A percentile compares a stretch with the other conserved stretches of the same genome.
Conservation (phyloP, 2,888 invertebrate species). For the Oligia fasciuncula region DNA sequence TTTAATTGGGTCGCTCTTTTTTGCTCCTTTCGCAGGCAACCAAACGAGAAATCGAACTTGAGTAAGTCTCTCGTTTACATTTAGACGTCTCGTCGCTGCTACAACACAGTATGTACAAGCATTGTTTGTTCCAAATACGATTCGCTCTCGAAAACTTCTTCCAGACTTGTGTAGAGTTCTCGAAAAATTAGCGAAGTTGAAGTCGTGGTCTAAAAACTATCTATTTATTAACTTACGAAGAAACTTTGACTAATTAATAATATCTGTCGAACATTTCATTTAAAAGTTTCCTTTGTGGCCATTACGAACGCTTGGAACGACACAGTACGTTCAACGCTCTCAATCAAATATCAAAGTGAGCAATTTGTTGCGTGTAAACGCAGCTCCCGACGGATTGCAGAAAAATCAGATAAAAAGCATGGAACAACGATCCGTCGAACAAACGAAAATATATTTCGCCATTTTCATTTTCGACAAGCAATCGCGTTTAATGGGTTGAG, state of each 20-base stretch:
- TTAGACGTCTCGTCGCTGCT: conserved; percentile 44
- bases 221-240: conserved; percentile 55
- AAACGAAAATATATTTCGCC: conserved; percentile 86
- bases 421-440: conserved; percentile 78
- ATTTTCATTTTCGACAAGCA: conserved; percentile 89
- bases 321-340: conserved; percentile 64
- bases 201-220: conserved; percentile 56
- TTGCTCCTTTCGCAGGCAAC: conserved; percentile 82
- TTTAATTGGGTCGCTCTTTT: conserved; percentile 88
- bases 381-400: conserved; percentile 83
- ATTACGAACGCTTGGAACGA: conserved; percentile 47
- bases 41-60: conserved; percentile 85
- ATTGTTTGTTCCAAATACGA: conserved; percentile 23
- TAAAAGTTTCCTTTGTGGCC: conserved; percentile 39
- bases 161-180: conserved; percentile 43
- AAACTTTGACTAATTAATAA: conserved; percentile 36
- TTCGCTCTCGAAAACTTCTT: conserved; percentile 45
- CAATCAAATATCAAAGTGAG: conserved; percentile 85
- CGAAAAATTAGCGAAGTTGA: conserved; percentile 56
- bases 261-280: conserved; percentile 24
- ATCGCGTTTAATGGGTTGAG: conserved; percentile 87
- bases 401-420: conserved; percentile 85
- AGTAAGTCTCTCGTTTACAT: conserved; percentile 72
- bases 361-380: conserved; percentile 85
- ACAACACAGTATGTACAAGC: conserved; percentile 9